phyloP scores from a whole-genome alignment of 2,888 invertebrate genomes.

The Pyralis farinalis region DNA sequence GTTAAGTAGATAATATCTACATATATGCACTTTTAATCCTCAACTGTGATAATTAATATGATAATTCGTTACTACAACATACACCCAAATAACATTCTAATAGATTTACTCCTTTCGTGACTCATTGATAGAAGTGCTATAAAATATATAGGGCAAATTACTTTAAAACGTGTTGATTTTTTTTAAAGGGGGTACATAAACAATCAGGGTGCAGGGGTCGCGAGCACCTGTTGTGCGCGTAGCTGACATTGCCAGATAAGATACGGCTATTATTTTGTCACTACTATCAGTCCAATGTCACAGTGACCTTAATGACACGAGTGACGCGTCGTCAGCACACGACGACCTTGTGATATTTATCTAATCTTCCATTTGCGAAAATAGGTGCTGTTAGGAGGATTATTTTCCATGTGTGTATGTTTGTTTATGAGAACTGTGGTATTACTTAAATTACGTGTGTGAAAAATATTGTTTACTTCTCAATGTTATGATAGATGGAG shows the following conservation, averaged over 20 bases:
- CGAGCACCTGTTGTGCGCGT: constrained; percentile 72
- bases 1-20: no score
- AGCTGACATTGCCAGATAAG: constrained; percentile 76
- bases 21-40: no score
- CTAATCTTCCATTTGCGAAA: constrained; percentile 73
- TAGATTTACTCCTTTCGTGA: no score
- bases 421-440: neutral
- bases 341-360: constrained; percentile 77
- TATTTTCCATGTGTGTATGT: constrained; percentile 33
- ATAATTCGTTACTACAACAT: no score
- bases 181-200: constrained; percentile 23
- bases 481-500: no score
- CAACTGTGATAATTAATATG: no score
- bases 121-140: no score
- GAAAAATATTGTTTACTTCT: no score
- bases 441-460: no score
- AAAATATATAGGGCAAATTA: no score
- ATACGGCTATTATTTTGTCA: constrained; percentile 78
- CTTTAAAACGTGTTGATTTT: no score
- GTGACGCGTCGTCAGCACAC: constrained; percentile 65
- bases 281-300: constrained; percentile 75
- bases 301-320: constrained; percentile 79
- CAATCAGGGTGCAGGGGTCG: constrained; percentile 60
- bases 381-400: constrained; percentile 47
- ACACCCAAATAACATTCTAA: no score